Percentiles rank a stretch among this genome's conserved stretches.
Conservation (phyloP, 2,888 invertebrate species). For the Ametastegia equiseti region DNA sequence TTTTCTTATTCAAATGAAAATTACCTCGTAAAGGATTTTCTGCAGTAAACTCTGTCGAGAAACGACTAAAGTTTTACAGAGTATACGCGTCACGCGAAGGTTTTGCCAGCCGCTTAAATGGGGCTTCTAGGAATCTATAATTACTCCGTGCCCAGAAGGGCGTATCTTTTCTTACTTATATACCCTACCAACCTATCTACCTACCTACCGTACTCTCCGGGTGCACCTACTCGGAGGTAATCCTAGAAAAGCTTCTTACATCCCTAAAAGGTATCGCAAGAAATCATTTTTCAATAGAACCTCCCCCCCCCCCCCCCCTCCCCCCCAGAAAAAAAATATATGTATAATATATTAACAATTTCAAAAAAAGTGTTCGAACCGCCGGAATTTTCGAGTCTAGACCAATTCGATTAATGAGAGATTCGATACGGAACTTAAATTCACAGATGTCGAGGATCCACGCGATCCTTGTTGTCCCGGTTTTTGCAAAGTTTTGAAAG, state of each 20-base stretch:
- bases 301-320: too few relatives aligned
- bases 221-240: neutral
- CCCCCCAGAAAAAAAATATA: neutral
- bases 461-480: too few relatives aligned
- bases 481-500: too few relatives aligned
- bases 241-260: constrained; percentile 14
- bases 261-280: neutral
- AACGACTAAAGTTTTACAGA: constrained; percentile 31
- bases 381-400: neutral
- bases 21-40: constrained; percentile 23
- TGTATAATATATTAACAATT: neutral
- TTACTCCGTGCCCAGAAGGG: neutral
- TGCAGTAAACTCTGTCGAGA: constrained; percentile 10
- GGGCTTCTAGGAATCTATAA: constrained; percentile 42
- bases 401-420: neutral
- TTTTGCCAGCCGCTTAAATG: constrained; percentile 30
- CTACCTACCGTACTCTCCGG: neutral
- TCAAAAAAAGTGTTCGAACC: neutral
- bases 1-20: constrained; percentile 18
- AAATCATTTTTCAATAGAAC: neutral
- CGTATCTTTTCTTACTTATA: neutral
- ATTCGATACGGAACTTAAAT: neutral
- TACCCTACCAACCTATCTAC: too few relatives aligned
- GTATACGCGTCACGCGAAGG: constrained; percentile 34
- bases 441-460: neutral